These are phyloP conservation scores for Alcedo atthis DNA, from an alignment of 2,797 vertebrate genomes.

Conservation along the genomic window DNA sequence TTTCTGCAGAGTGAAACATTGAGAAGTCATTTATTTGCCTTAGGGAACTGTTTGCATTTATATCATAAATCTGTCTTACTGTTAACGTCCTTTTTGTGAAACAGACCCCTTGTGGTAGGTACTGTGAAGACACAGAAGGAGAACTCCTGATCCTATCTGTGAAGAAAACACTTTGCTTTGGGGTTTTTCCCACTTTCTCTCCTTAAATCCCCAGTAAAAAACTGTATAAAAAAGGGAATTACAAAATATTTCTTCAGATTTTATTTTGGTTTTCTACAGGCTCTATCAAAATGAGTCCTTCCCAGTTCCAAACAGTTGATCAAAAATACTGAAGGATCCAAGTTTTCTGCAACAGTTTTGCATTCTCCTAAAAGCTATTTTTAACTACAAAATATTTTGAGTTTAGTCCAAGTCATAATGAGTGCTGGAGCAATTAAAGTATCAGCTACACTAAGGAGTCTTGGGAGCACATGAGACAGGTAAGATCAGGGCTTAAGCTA, in stretches of 20 bases:
- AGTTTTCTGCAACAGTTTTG: neutral
- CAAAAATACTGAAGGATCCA: neutral
- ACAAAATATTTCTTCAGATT: neutral
- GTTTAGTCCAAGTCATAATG: slow-evolving; percentile 37
- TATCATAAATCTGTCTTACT: neutral
- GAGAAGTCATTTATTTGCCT: neutral
- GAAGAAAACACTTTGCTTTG: neutral
- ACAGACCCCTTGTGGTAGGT: neutral
- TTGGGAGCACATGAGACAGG: slow-evolving; percentile 38
- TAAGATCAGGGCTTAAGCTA: slow-evolving; percentile 54
- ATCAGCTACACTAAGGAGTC: slow-evolving; percentile 27
- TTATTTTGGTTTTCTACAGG: neutral
- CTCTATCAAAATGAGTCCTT: neutral
- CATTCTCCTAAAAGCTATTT: slow-evolving; percentile 1
- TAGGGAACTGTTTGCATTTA: neutral
- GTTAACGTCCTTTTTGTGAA: neutral
- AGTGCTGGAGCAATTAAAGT: slow-evolving; percentile 53
- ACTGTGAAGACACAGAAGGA: neutral
- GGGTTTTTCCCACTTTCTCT: neutral
- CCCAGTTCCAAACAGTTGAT: neutral
- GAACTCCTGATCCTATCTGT: neutral
- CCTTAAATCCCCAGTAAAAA: neutral
- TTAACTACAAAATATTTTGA: slow-evolving; percentile 35
- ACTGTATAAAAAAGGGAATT: neutral
- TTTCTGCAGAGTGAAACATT: neutral